Evolutionary conservation across 2,797 vertebrate genomes (phyloP).

Genomic region (Alauda arvensis): DNA sequence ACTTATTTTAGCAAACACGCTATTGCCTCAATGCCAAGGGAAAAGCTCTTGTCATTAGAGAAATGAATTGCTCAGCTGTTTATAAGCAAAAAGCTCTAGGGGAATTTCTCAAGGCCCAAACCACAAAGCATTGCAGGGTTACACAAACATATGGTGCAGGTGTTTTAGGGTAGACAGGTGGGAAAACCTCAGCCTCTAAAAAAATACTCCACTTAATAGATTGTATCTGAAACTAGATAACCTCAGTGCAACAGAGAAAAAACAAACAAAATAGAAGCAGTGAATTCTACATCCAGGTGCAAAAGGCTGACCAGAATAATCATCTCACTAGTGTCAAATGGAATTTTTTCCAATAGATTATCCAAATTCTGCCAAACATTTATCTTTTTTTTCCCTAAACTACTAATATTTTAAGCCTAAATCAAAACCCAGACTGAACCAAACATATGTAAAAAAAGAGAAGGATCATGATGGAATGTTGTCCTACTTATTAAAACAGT

Average conservation of each 20-base stretch:
- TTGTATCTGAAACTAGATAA: slow-evolving; percentile 75
- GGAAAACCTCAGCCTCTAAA: slow-evolving; percentile 72
- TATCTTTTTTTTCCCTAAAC: neutral
- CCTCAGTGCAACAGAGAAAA: slow-evolving; percentile 61
- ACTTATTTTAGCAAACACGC: slow-evolving; percentile 67
- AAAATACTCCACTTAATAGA: slow-evolving; percentile 68
- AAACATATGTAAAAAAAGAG: slow-evolving; percentile 47
- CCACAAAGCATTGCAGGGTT: slow-evolving; percentile 75
- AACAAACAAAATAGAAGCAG: slow-evolving; percentile 21
- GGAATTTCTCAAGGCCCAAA: slow-evolving; percentile 76
- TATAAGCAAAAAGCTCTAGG: slow-evolving; percentile 74
- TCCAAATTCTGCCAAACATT: slow-evolving; percentile 46
- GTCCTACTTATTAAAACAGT: slow-evolving; percentile 63
- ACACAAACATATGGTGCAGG: slow-evolving; percentile 77
- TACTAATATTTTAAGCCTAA: slow-evolving; percentile 63
- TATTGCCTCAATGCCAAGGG: slow-evolving; percentile 68
- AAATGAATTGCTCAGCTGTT: slow-evolving; percentile 77
- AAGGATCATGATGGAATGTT: slow-evolving; percentile 51
- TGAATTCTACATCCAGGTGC: neutral
- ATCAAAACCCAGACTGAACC: slow-evolving; percentile 61
- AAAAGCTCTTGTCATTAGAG: slow-evolving; percentile 74
- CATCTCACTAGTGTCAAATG: slow-evolving; percentile 35
- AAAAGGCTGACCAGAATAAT: slow-evolving; percentile 47
- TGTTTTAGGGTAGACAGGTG: slow-evolving; percentile 78
- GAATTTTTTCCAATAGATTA: slow-evolving; percentile 28